These are phyloP conservation scores for Lysandra bellargus DNA, from an alignment of 2,888 invertebrate genomes.

Conservation along the genomic window DNA sequence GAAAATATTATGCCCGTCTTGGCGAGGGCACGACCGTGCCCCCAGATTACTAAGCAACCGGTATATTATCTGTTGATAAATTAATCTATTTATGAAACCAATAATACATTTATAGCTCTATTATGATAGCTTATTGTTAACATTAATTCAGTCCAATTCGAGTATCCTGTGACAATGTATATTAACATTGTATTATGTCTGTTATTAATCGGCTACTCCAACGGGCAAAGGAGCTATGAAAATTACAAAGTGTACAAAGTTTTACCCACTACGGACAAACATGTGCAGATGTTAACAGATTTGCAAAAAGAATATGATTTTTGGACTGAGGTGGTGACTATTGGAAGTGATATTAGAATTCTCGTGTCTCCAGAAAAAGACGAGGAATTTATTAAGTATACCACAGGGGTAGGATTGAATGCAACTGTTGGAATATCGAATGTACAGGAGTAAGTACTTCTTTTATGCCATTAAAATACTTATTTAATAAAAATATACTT, in stretches of 20 bases:
- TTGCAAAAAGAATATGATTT: constrained; percentile 62
- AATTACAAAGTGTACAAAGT: constrained; percentile 80
- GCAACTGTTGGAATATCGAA: constrained; percentile 46
- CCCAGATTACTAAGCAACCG: not conserved
- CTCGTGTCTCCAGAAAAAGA: constrained; percentile 51
- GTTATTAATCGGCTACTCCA: not conserved
- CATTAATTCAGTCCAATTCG: not conserved
- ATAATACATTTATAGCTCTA: constrained; percentile 34
- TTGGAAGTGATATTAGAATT: constrained; percentile 56
- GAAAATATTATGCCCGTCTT: no score
- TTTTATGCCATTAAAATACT: not conserved
- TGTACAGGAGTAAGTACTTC: constrained; percentile 54
- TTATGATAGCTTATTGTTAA: constrained; percentile 31
- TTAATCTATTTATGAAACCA: constrained; percentile 29
- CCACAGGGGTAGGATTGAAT: constrained; percentile 44
- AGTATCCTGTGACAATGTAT: not conserved
- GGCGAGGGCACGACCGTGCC: no score
- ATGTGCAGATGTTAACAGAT: constrained; percentile 66
- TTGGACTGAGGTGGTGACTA: constrained; percentile 51
- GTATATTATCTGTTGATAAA: constrained; percentile 3
- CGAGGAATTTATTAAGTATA: constrained; percentile 46
- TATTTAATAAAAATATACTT: not conserved
- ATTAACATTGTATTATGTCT: not conserved
- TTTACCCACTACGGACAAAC: constrained; percentile 60
- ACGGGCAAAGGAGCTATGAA: constrained; percentile 60